Conservation (phyloP, 2,113 vertebrate genomes). For the Mus pahari region DNA sequence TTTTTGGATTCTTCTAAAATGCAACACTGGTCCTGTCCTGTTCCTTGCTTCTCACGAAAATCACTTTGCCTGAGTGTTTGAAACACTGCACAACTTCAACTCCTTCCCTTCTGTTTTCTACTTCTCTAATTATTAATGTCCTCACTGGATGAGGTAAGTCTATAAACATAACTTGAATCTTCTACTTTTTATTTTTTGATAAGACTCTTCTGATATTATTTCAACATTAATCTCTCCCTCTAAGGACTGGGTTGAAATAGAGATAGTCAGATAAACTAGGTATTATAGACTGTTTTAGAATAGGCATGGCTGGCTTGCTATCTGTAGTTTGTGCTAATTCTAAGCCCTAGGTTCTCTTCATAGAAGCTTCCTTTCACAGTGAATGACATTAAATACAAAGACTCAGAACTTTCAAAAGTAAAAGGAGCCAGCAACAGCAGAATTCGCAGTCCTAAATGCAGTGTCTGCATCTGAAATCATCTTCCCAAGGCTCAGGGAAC, state of each 20-base stretch:
- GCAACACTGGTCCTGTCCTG: background rate
- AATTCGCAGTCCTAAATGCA: background rate
- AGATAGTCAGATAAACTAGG: background rate
- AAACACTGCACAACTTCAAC: background rate
- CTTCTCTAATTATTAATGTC: background rate
- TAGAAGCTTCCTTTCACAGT: background rate
- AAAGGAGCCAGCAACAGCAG: background rate
- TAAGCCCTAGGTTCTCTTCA: background rate
- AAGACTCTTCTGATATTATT: background rate
- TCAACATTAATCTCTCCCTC: background rate
- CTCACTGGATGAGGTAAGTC: background rate
- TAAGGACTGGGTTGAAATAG: background rate
- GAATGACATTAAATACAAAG: background rate
- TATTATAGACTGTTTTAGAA: constrained; percentile 3
- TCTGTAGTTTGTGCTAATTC: background rate
- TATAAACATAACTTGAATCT: background rate
- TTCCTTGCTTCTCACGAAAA: background rate
- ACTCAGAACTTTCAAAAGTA: background rate
- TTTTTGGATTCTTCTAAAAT: background rate
- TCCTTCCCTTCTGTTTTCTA: background rate
- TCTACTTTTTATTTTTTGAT: background rate
- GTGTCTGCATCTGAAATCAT: background rate
- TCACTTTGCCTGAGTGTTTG: background rate
- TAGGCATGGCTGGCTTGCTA: background rate
- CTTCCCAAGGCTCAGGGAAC: background rate